Conservation (phyloP, 2,797 vertebrate species). For the Darevskia nairensis region DNA sequence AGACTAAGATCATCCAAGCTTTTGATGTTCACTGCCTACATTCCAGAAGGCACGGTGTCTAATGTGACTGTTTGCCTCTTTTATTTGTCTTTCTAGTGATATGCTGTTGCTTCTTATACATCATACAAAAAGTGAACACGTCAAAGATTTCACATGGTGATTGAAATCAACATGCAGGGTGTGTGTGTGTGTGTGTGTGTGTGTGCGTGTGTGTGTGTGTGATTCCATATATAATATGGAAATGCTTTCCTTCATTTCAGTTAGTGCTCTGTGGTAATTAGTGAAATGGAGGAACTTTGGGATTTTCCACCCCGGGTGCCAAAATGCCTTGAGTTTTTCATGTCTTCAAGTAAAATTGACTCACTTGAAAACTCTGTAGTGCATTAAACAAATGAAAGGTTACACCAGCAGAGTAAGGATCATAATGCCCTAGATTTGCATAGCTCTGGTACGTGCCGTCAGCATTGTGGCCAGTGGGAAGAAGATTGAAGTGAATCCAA, state of each 20-base stretch:
- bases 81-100: conserved; percentile 52
- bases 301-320: not conserved
- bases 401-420: not conserved
- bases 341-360: not conserved
- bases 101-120: conserved; percentile 51
- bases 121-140: not conserved
- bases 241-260: not conserved
- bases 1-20: conserved; percentile 56
- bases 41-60: conserved; percentile 61
- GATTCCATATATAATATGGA: not conserved
- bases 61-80: conserved; percentile 45
- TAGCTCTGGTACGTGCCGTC: not conserved
- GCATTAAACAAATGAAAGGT: not conserved
- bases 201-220: not conserved
- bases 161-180: not conserved
- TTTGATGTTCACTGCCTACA: conserved; percentile 38
- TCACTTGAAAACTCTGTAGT: not conserved
- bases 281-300: not conserved
- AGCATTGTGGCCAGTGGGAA: not conserved
- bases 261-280: not conserved
- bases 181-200: not conserved
- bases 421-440: not conserved
- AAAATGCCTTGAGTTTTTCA: not conserved
- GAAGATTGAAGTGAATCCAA: no score
- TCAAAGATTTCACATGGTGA: conserved; percentile 17